phyloP scores from a whole-genome alignment of 2,888 invertebrate genomes.

The Margaritifera margaritifera region DNA sequence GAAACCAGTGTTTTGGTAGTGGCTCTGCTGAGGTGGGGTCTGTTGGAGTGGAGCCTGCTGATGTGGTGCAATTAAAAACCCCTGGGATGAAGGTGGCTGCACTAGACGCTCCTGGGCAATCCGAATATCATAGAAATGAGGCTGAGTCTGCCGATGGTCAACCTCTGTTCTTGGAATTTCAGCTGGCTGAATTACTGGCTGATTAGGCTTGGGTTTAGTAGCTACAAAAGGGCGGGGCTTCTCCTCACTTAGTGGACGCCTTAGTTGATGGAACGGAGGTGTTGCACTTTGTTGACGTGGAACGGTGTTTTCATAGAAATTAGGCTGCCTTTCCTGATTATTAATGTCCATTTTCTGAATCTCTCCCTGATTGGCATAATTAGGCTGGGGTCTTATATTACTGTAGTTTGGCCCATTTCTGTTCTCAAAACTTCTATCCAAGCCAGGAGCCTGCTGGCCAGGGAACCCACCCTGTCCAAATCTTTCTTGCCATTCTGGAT shows the following conservation, averaged over 20 bases:
- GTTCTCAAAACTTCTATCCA: slow-evolving; percentile 47
- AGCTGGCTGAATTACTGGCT: slow-evolving; percentile 46
- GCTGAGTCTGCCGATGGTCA: slow-evolving; percentile 56
- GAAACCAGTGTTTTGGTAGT: slow-evolving; percentile 37
- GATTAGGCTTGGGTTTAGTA: slow-evolving; percentile 54
- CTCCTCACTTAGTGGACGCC: slow-evolving; percentile 39
- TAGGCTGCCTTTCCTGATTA: slow-evolving; percentile 55
- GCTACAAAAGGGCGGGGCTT: slow-evolving; percentile 41
- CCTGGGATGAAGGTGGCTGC: slow-evolving; percentile 17
- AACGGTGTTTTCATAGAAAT: slow-evolving; percentile 65
- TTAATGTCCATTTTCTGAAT: slow-evolving; percentile 65
- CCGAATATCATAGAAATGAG: slow-evolving; percentile 52
- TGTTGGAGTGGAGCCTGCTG: slow-evolving; percentile 20
- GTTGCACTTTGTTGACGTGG: slow-evolving; percentile 53
- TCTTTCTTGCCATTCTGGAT: slow-evolving; percentile 59
- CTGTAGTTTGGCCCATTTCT: slow-evolving; percentile 44
- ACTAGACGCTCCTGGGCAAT: slow-evolving; percentile 21
- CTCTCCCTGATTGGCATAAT: slow-evolving; percentile 60
- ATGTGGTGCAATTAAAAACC: slow-evolving; percentile 5
- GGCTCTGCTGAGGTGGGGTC: slow-evolving; percentile 28
- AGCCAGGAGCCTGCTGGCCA: slow-evolving; percentile 26
- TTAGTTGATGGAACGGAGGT: slow-evolving; percentile 62
- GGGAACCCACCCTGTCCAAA: slow-evolving; percentile 48
- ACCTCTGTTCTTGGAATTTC: slow-evolving; percentile 57
- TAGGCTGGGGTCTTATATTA: slow-evolving; percentile 51